These are phyloP conservation scores for Brachionus plicatilis DNA, from an alignment of 1,140 invertebrate genomes.

Conservation along the genomic window DNA sequence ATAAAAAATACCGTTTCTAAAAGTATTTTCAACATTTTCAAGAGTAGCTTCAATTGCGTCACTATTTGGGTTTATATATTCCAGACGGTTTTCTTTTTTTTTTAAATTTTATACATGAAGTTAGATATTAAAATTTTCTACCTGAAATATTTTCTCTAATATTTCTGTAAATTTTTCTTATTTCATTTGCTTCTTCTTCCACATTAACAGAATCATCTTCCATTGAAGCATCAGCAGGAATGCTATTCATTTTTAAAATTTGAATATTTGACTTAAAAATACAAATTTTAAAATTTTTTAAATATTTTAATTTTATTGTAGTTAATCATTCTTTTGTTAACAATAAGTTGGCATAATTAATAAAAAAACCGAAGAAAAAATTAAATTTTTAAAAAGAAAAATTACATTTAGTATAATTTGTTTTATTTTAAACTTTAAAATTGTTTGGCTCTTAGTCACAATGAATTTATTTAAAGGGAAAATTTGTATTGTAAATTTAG, in stretches of 20 bases:
- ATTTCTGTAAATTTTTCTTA: conserved; percentile 12
- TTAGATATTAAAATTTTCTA: not conserved
- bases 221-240: not conserved
- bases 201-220: not conserved
- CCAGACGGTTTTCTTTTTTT: conserved; percentile 27
- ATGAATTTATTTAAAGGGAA: too few species aligned
- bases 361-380: too few species aligned
- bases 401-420: too few species aligned
- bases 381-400: too few species aligned
- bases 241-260: not conserved
- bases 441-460: too few species aligned
- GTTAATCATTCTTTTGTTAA: too few species aligned
- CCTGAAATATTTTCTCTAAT: conserved; percentile 33
- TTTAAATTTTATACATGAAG: not conserved
- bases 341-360: too few species aligned
- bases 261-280: not conserved
- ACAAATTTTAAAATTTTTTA: not conserved
- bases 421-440: too few species aligned
- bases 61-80: conserved; percentile 27
- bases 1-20: not conserved
- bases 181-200: conserved; percentile 34
- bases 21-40: conserved; percentile 26
- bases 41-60: conserved; percentile 34
- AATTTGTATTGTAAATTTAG: too few species aligned
- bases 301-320: too few species aligned